phyloP scores from a whole-genome alignment of 2,888 invertebrate genomes.

The Drosophila formosana region DNA sequence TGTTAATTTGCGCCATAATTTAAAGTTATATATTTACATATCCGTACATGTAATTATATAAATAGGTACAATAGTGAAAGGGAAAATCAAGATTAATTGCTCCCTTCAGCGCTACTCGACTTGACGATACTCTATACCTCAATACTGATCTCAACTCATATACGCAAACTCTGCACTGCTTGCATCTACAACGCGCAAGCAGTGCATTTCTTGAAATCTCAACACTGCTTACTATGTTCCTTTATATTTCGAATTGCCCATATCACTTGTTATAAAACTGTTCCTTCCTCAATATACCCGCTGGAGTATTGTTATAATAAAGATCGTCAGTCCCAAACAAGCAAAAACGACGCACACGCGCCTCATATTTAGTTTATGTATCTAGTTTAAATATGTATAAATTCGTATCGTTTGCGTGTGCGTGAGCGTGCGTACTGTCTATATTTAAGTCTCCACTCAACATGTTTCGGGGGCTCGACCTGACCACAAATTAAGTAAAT shows the following conservation, averaged over 20 bases:
- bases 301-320: background rate
- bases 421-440: background rate
- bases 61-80: slow-evolving; percentile 5
- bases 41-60: slow-evolving; percentile 3
- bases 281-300: background rate
- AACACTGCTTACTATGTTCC: background rate
- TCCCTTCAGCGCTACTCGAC: background rate
- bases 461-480: slow-evolving; percentile 55
- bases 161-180: background rate
- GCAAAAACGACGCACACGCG: slow-evolving; percentile 29
- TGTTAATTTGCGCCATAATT: background rate
- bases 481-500: slow-evolving; percentile 35
- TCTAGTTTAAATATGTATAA: background rate
- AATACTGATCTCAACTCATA: background rate
- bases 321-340: background rate
- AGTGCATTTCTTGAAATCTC: background rate
- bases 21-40: background rate
- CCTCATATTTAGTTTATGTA: slow-evolving; percentile 12
- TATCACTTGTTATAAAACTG: background rate
- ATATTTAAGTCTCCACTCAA: slow-evolving; percentile 24
- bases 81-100: slow-evolving; percentile 1
- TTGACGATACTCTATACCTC: background rate
- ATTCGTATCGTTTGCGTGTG: background rate
- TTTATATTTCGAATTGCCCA: background rate
- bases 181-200: background rate